phyloP scores from a whole-genome alignment of 2,797 vertebrate genomes.

The Ibycter americanus region DNA sequence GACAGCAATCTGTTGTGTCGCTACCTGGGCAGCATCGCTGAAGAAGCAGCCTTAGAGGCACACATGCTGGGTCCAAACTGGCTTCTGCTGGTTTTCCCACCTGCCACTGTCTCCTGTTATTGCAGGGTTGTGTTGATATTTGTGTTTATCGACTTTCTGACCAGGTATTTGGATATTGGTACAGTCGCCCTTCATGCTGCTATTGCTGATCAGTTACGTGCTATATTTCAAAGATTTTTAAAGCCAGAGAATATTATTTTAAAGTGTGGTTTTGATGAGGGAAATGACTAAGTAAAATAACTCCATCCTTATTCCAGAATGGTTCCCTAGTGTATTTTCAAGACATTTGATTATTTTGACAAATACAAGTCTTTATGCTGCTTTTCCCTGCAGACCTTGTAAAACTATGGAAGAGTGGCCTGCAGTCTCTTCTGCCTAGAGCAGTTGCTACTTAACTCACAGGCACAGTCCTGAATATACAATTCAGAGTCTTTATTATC shows the following conservation, averaged over 20 bases:
- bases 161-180: not conserved
- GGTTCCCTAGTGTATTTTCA: slow-evolving; percentile 1
- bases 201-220: not conserved
- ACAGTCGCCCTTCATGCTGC: not conserved
- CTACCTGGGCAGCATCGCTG: not conserved
- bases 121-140: not conserved
- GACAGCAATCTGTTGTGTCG: not conserved
- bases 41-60: not conserved
- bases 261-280: not conserved
- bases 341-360: slow-evolving; percentile 39
- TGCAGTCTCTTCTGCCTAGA: not conserved
- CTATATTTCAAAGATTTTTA: not conserved
- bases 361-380: slow-evolving; percentile 11
- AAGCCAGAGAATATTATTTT: not conserved
- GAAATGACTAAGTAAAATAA: slow-evolving; percentile 7
- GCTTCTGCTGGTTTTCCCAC: not conserved
- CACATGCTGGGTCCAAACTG: not conserved
- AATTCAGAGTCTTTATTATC: slow-evolving; percentile 24
- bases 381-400: slow-evolving; percentile 10
- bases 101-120: not conserved
- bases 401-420: not conserved
- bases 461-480: not conserved
- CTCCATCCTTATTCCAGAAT: slow-evolving; percentile 4
- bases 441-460: not conserved
- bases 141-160: not conserved